These are phyloP conservation scores for Solenopsis invicta DNA, from an alignment of 1,140 invertebrate species.

Conservation along the genomic window DNA sequence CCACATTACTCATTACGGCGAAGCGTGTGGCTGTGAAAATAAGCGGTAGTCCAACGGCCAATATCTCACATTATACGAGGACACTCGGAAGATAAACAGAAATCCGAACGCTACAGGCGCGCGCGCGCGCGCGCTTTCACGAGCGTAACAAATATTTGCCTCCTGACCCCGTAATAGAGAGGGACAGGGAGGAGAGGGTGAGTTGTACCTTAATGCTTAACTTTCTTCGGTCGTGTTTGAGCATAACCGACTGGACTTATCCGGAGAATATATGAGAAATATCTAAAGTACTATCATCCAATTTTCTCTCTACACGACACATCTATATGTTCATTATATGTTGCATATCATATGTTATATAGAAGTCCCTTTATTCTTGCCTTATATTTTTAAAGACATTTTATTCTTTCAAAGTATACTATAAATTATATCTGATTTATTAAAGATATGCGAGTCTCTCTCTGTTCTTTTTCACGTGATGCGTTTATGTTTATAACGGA, in stretches of 20 bases:
- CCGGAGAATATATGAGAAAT: slow-evolving; percentile 35
- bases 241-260: slow-evolving; percentile 60
- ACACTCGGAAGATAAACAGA: slow-evolving; percentile 63
- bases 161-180: slow-evolving; percentile 18
- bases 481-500: background rate
- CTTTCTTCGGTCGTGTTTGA: slow-evolving; percentile 53
- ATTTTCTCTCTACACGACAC: background rate
- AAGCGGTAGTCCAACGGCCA: slow-evolving; percentile 46
- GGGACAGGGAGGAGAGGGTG: background rate
- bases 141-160: slow-evolving; percentile 68
- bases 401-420: background rate
- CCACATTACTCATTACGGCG: slow-evolving; percentile 51
- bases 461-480: background rate
- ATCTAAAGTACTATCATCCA: background rate
- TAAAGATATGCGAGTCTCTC: background rate
- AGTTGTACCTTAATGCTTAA: slow-evolving; percentile 61
- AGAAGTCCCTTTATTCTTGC: background rate
- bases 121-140: slow-evolving; percentile 20
- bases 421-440: background rate
- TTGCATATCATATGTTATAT: background rate
- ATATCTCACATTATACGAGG: slow-evolving; percentile 65
- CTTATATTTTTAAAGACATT: background rate
- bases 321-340: background rate
- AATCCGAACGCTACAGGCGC: slow-evolving; percentile 41
- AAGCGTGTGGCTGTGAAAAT: slow-evolving; percentile 37